Percentiles rank a stretch among this genome's conserved stretches.
phyloP scores from a whole-genome alignment of 2,888 invertebrate genomes.

The Microdon myrmicae region DNA sequence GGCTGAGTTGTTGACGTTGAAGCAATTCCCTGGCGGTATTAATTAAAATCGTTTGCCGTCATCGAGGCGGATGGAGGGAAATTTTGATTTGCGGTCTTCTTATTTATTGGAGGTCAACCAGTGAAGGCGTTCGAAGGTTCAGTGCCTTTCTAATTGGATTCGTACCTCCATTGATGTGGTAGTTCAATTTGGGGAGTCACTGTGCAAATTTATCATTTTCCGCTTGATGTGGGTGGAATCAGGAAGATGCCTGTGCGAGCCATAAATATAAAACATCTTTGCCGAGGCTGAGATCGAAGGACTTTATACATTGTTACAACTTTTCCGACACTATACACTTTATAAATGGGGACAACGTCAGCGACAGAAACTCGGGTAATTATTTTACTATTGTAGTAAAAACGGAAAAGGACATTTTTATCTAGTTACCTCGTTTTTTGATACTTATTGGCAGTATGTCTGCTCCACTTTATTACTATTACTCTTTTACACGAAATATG shows the following conservation, averaged over 20 bases:
- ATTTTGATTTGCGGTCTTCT: constrained; percentile 31
- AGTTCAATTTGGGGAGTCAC: constrained; percentile 12
- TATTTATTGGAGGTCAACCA: constrained; percentile 28
- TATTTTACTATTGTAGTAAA: no score
- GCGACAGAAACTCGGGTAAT: no score
- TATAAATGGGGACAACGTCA: no score
- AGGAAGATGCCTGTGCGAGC: constrained; percentile 30
- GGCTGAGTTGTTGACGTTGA: background rate
- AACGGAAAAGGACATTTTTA: no score
- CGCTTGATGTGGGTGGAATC: constrained; percentile 31
- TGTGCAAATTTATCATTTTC: constrained; percentile 27
- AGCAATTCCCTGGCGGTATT: constrained; percentile 11
- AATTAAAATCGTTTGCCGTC: constrained; percentile 11
- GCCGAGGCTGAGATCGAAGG: no score
- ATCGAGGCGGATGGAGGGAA: background rate
- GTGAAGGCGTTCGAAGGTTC: constrained; percentile 2
- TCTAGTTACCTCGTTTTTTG: no score
- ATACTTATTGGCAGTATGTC: no score
- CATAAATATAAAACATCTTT: no score
- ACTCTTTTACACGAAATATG: no score
- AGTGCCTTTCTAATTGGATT: constrained; percentile 28
- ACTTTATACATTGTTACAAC: no score
- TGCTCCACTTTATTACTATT: no score
- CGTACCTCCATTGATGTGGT: constrained; percentile 19
- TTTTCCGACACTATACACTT: no score